Conservation (phyloP, 1,140 invertebrate genomes). For the Solenopsis fugax region DNA sequence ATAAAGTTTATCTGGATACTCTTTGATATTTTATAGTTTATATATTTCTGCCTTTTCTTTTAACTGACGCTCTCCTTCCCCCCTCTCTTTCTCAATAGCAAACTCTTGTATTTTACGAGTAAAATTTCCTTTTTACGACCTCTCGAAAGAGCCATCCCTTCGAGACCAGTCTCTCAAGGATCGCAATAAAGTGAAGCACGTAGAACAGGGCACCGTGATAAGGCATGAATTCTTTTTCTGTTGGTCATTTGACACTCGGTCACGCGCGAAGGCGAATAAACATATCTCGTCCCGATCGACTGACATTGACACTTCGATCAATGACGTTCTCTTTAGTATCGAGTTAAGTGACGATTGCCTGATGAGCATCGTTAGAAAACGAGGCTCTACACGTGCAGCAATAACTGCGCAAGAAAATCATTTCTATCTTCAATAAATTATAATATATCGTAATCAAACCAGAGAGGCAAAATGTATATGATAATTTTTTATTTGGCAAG, state of each 20-base stretch:
- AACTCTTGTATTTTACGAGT: slow-evolving; percentile 52
- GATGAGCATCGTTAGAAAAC: slow-evolving; percentile 2
- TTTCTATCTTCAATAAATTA: slow-evolving; percentile 17
- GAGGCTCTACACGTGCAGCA: neutral
- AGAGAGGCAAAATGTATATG: neutral
- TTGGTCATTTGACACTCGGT: slow-evolving; percentile 65
- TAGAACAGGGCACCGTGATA: slow-evolving; percentile 36
- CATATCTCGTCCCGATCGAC: slow-evolving; percentile 51
- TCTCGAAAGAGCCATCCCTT: slow-evolving; percentile 53
- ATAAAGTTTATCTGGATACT: slow-evolving; percentile 16
- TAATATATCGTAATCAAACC: neutral
- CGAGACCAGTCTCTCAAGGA: slow-evolving; percentile 52
- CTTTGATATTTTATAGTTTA: neutral
- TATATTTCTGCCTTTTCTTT: too few relatives aligned
- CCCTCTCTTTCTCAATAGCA: neutral
- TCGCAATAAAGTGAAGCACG: slow-evolving; percentile 53
- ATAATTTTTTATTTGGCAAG: neutral
- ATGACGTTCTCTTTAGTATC: slow-evolving; percentile 33
- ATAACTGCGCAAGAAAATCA: neutral
- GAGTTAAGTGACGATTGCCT: slow-evolving; percentile 45
- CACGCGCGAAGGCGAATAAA: slow-evolving; percentile 68
- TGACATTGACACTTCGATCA: slow-evolving; percentile 52
- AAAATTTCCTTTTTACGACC: slow-evolving; percentile 57
- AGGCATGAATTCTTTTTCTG: slow-evolving; percentile 42
- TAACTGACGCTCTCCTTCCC: too few relatives aligned